Percentiles rank a stretch among this genome's conserved stretches.
phyloP scores from a whole-genome alignment of 2,797 vertebrate genomes.

The Leptatherina wallacei region DNA sequence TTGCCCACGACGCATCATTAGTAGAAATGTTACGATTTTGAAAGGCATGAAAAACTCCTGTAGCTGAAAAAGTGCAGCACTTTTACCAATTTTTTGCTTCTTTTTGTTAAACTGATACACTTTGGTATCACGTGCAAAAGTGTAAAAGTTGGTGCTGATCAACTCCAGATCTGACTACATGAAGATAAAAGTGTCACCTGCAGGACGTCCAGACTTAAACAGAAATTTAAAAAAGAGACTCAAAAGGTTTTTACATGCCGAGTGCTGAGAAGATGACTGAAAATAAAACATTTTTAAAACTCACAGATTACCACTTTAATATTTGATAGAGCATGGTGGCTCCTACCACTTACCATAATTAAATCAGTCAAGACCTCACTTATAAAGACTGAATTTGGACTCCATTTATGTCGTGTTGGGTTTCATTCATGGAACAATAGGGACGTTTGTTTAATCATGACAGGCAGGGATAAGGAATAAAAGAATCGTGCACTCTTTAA shows the following conservation, averaged over 20 bases:
- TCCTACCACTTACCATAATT: slow-evolving; percentile 68
- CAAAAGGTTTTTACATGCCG: background rate
- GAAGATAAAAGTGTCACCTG: background rate
- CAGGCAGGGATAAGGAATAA: slow-evolving; percentile 31
- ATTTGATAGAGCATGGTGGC: slow-evolving; percentile 61
- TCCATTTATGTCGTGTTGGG: slow-evolving; percentile 51
- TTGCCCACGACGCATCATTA: too few relatives aligned
- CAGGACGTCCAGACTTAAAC: background rate
- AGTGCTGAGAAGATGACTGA: slow-evolving; percentile 4
- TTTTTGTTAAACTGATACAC: too few relatives aligned
- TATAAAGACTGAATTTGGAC: slow-evolving; percentile 63
- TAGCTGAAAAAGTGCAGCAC: background rate
- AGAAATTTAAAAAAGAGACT: background rate
- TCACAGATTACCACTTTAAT: slow-evolving; percentile 60
- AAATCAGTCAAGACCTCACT: slow-evolving; percentile 64
- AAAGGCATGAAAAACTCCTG: background rate
- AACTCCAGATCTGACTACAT: background rate
- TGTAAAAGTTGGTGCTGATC: background rate
- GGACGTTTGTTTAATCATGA: slow-evolving; percentile 37
- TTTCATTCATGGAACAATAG: slow-evolving; percentile 59
- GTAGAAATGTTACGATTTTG: background rate
- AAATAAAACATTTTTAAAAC: slow-evolving; percentile 49
- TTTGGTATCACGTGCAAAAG: background rate
- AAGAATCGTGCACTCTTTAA: slow-evolving; percentile 43
- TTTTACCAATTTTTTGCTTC: background rate